A percentile compares a stretch with the other conserved stretches of the same genome.
phyloP scores from a whole-genome alignment of 2,113 vertebrate species.

The Hiodon tergisus region DNA sequence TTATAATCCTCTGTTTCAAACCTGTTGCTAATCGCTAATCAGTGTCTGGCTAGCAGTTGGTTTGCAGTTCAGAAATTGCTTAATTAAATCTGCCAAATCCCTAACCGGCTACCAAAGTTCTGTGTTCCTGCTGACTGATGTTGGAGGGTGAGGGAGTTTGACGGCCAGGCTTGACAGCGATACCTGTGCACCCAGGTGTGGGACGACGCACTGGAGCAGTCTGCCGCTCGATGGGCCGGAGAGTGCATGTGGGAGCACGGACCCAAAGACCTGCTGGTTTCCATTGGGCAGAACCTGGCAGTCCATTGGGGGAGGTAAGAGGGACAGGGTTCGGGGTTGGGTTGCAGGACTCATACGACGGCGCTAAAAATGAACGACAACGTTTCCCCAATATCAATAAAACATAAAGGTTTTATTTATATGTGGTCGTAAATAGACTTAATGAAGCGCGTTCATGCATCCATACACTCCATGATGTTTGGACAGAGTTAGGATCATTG shows the following conservation, averaged over 20 bases:
- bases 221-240: slow-evolving; percentile 78
- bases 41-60: too few species aligned
- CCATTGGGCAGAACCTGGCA: slow-evolving; percentile 90
- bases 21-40: too few species aligned
- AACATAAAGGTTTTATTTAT: too few species aligned
- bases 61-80: too few species aligned
- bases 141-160: slow-evolving; percentile 7
- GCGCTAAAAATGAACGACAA: too few species aligned
- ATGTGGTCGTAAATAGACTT: too few species aligned
- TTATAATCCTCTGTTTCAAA: too few species aligned
- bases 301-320: slow-evolving; percentile 95
- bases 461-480: too few species aligned
- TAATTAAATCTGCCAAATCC: too few species aligned
- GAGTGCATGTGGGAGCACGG: slow-evolving; percentile 92
- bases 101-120: too few species aligned
- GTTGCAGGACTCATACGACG: background rate
- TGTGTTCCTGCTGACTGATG: background rate
- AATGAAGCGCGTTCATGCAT: too few species aligned
- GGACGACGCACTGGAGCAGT: slow-evolving; percentile 86
- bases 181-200: slow-evolving; percentile 65
- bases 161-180: background rate
- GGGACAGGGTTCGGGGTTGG: background rate
- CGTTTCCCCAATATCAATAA: too few species aligned
- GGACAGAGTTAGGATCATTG: background rate
- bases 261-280: slow-evolving; percentile 76